Base-by-base conservation (phyloP, 2,888 invertebrate species). In the Lycocerus yunnanus region DNA sequence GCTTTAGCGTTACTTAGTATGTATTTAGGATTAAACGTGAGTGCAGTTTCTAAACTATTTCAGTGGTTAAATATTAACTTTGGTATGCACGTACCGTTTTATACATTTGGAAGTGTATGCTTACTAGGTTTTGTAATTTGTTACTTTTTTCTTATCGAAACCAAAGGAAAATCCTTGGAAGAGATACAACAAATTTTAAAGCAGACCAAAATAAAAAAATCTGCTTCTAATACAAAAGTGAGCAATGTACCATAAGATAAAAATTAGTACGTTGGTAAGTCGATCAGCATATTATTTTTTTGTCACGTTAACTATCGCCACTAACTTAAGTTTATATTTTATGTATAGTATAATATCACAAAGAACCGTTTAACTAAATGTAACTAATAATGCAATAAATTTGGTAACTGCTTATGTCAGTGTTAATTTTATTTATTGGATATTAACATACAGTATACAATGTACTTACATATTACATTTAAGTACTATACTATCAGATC, bases 91-190 rank as follows among this genome's bases (percentile, higher is more conserved):
- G 79, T 84, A 6, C 84, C 84, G 5, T 83, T 84, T 70, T 80
- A 80, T 65, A 77, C 80, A 14, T 85, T 84, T 72, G 81, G 78
- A 4, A n/a, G 74, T 21, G 79, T 75, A 58, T 81, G 82, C 13
- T 78, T 82, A 11, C 10, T 83, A 0, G 83, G 83, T 15, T 77
- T 81, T 1, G 13, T 83, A n/a, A 85, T 84, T 72, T 81, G 80
- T 18, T 80, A 80, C 63, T 84, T 81, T 71, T 74, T 80, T 66
- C 77, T 86, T 65, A 84, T 84, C 5, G 85, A 86, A 79, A 85
- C 85, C 0, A 83, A 81, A 75, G 83, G 82, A 9, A 81, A 82
- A 69, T 80, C 81, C 8, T 74, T 85, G 21, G 83, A 83, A 71
- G 79, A 78, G 58, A 84, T 84, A 59, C 84, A 84, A 74, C 79